Evolutionary conservation across 2,797 vertebrate genomes (phyloP), one percentile per base, ranked within the genome.

Genomic region (Eulemur albifrons): DNA sequence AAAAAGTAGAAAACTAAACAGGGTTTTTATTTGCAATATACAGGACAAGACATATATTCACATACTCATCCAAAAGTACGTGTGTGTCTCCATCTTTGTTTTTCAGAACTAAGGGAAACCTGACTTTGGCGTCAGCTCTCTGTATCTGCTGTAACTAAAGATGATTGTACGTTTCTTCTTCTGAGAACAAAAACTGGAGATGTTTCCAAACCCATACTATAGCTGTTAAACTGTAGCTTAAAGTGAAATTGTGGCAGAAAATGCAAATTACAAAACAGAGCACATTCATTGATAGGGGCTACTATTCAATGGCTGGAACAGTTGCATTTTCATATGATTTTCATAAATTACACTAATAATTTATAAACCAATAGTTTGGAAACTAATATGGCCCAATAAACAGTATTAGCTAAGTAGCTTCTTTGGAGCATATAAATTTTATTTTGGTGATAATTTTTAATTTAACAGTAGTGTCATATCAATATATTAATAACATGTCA

Each of bases 311-410:
- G 32, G 25, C 27, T 11, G 35, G n/a, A 32, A 65, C 45, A 18
- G 40, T n/a, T 38, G 82, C 52, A 72, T 89, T 73, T 83, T 8
- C 89, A 93, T 38, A 81, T 52, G 96, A 72, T 89, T 73, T 83
- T 8, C 89, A 92, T 40, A 79, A 50, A 96, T 77, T 86, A 80
- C 69, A 87, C 93, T 95, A 96, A 94, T 94, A 95, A 96, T 94
- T 94, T 95, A 93, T 73, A 97, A 98, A 97, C 52, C 94, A 97
- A 95, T 63, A 92, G 81, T 95, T 87, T 94, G 92, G 79, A 97
- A 97, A 98, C 77, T 93, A 94, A 93, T 82, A 50, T 65, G 92
- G 75, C 61, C 54, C 94, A 91, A 95, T 93, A 95, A 96, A 95
- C 76, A 93, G 65, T 65, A 54, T 81, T 59, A 96, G 89, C 12